A percentile compares a stretch with the other conserved stretches of the same genome.
These are phyloP conservation scores for Erebia palarica DNA, from an alignment of 2,888 invertebrate species.

Conservation along the genomic window DNA sequence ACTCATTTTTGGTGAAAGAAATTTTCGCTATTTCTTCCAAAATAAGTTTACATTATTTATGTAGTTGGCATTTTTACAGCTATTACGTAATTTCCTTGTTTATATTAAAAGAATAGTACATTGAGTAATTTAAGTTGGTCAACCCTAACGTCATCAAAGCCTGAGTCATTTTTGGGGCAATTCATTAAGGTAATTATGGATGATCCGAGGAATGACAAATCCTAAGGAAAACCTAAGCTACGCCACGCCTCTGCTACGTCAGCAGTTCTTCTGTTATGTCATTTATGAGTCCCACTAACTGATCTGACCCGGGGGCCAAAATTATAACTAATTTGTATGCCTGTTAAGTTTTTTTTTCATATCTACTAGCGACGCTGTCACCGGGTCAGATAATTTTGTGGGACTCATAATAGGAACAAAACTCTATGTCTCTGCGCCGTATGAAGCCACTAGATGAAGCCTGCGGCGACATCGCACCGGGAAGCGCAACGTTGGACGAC, in stretches of 20 bases:
- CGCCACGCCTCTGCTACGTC: neutral
- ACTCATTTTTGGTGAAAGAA: too few relatives aligned
- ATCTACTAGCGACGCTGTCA: too few relatives aligned
- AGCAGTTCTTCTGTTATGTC: neutral
- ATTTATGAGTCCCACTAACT: neutral
- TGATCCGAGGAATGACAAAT: neutral
- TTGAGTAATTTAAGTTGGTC: neutral
- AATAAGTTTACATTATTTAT: neutral
- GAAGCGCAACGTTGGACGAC: too few relatives aligned
- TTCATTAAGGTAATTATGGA: neutral
- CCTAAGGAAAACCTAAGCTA: neutral
- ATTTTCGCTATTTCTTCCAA: too few relatives aligned
- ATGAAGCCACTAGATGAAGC: too few relatives aligned
- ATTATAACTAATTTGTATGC: too few relatives aligned
- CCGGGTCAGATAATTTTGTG: too few relatives aligned
- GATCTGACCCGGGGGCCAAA: too few relatives aligned
- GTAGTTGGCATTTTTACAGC: neutral
- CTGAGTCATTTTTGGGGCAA: constrained; percentile 11
- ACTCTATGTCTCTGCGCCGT: too few relatives aligned
- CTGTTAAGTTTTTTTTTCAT: too few relatives aligned
- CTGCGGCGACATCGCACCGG: too few relatives aligned
- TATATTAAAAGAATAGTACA: neutral
- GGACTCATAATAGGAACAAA: too few relatives aligned
- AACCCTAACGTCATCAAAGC: neutral
- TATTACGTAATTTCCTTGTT: constrained; percentile 3